A percentile compares a stretch with the other conserved stretches of the same genome.
Conservation (phyloP, 1,140 invertebrate species). For the Neodiprion virginianus region DNA sequence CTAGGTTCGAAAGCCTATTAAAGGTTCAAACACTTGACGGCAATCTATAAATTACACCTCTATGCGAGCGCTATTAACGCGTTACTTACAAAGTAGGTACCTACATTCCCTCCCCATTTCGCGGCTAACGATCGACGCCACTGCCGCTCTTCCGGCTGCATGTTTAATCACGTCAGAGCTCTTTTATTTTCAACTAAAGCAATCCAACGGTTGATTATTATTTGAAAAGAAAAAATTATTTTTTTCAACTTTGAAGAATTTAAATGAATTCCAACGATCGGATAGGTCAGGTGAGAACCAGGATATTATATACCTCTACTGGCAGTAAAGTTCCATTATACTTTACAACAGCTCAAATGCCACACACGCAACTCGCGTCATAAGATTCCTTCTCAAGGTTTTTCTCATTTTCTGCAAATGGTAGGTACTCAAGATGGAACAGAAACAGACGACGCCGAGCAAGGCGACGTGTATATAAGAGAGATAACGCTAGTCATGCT, state of each 20-base stretch:
- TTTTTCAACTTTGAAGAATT: not conserved
- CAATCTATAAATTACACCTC: constrained; percentile 2
- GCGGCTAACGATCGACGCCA: not conserved
- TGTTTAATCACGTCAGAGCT: not conserved
- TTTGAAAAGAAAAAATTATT: not conserved
- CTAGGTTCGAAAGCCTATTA: not conserved
- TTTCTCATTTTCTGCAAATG: not conserved
- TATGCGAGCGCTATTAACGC: not conserved
- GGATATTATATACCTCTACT: not conserved
- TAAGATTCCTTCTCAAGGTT: not conserved
- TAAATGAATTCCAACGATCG: not conserved
- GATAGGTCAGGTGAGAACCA: not conserved
- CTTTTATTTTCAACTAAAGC: not conserved
- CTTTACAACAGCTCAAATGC: not conserved
- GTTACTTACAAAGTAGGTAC: not conserved
- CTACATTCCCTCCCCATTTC: not conserved
- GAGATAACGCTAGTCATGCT: not conserved
- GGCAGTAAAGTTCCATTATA: too few relatives aligned
- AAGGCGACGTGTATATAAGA: not conserved
- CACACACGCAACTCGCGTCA: not conserved
- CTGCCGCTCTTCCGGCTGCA: not conserved
- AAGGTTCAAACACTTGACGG: constrained; percentile 5
- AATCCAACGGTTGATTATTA: too few relatives aligned
- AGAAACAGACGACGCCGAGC: not conserved
- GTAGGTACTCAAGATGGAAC: not conserved